Conservation (phyloP, 92 coral and sea anemone genomes). For the Virgularia gustaviana region DNA sequence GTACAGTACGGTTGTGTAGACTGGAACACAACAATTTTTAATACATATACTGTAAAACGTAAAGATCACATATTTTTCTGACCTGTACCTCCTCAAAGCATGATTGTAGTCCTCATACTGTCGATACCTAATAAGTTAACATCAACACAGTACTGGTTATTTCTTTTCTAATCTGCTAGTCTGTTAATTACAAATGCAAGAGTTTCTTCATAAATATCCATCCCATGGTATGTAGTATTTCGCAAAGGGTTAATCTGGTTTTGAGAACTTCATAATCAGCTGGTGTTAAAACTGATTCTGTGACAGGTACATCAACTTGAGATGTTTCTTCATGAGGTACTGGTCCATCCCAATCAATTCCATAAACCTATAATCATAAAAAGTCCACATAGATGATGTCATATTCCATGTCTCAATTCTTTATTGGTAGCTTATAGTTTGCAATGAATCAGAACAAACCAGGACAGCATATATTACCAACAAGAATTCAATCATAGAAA, state of each 20-base stretch:
- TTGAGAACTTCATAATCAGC: conserved; percentile 16
- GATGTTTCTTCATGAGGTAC: conserved; percentile 21
- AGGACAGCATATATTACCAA: no score
- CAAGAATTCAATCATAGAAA: no score
- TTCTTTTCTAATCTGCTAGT: not conserved
- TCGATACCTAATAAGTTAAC: no score
- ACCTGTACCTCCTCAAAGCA: no score
- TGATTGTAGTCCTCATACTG: no score
- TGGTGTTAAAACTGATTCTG: conserved; percentile 15
- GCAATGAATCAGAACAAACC: no score
- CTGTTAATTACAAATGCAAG: conserved; percentile 19
- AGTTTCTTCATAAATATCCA: conserved; percentile 37
- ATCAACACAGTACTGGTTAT: not conserved
- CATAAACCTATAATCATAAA: conserved; percentile 26
- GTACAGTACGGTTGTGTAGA: no score
- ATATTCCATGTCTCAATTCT: not conserved
- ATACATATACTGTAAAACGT: no score
- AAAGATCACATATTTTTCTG: no score
- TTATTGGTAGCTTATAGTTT: not conserved
- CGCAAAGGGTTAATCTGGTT: conserved; percentile 24
- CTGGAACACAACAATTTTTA: no score
- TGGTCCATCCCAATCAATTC: conserved; percentile 45
- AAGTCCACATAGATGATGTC: not conserved
- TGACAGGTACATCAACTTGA: conserved; percentile 25
- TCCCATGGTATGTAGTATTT: conserved; percentile 40